Base-by-base conservation (phyloP, 2,113 vertebrate species). In the Erinaceus europaeus region DNA sequence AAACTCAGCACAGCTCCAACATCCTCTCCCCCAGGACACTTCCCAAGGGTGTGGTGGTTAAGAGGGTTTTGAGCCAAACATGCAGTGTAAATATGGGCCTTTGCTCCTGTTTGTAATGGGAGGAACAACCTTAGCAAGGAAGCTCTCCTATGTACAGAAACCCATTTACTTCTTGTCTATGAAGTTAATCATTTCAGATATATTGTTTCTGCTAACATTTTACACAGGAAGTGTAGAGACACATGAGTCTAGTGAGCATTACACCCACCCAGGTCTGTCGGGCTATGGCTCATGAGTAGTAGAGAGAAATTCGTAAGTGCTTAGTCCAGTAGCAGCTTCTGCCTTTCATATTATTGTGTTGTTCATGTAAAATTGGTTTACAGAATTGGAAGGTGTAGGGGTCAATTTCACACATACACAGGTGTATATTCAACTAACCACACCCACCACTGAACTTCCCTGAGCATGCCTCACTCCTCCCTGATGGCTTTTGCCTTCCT, bases 21-120 rank as follows among this genome's bases (percentile, higher is more conserved):
- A 23, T 18, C 8, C 18, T 18, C 17, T 69, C 46, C 10, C 6
- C 25, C n/a, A n/a, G n/a, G n/a, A 11, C 13, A 5, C 9, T 40
- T 75, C 25, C 7, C 53, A 44, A 34, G 5, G 15, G 6, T 23
- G 14, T 59, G 29, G 75, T 34, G 2, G 5, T 74, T 52, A 69
- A 50, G 4, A 72, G 36, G 48, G 57, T 40, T 34, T n/a, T n/a
- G 18, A 52, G 44, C 46, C 65, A 57, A 86, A 15, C 25, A 5
- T 57, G n/a, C 13, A 55, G 46, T 68, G 65, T 61, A 65, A 80
- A 89, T 62, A 68, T 18, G 34, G 23, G 73, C 1, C 11, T 79
- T 65, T 76, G 62, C 32, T 57, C 79, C 44, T 57, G 14, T 88
- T 78, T 72, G 72, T 62, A 65, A 82, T 79, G n/a, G 68, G 44